Base-by-base conservation (phyloP, 2,888 invertebrate species). In the Pharmacophagus antenor region DNA sequence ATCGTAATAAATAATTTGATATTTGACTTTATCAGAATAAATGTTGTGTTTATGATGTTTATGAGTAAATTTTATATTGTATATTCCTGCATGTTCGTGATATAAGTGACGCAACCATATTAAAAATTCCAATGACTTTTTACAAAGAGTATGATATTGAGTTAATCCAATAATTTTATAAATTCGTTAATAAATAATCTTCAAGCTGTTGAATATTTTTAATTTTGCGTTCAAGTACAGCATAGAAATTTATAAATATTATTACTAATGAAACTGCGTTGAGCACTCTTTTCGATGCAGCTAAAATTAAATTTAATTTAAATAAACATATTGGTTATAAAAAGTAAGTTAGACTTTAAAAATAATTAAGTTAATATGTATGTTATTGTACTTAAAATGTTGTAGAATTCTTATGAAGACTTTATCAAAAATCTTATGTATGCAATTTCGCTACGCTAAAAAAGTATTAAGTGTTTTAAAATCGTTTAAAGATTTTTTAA, bases 401-500 rank as follows among this genome's bases (percentile, higher is more conserved):
- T 10, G 27, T 27, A 27, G 27, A 27, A 27, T 27, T 27, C 10
- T 27, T 27, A n/a, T 27, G 15, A n/a, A 1, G 15, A 41, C 15
- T 12, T 41, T n/a, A 41, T 41, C 7, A 27, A 27, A 10, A 27
- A 27, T 8, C 27, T 5, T n/a, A 1, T n/a, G 18, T 18, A n/a
- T 18, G 1, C 18, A 44, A 7, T 44, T 18, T 44, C 10, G 2
- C 8, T n/a, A 44, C 18, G 22, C 60, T 58, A 68, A 69, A 71
- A 65, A 62, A 74, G 73, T 79, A 80, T 81, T 80, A 84, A 85
- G 84, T 82, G 23, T 18, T 23, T 12, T 51, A 84, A 81, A 84
- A 81, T 74, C 79, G 79, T 79, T 85, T 85, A 83, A 84, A 84
- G 82, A 84, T 76, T 86, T 88, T 61, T 86, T 87, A 87, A 88